These are phyloP conservation scores for Dynastes maya DNA, from an alignment of 2,888 invertebrate genomes.

Conservation along the genomic window DNA sequence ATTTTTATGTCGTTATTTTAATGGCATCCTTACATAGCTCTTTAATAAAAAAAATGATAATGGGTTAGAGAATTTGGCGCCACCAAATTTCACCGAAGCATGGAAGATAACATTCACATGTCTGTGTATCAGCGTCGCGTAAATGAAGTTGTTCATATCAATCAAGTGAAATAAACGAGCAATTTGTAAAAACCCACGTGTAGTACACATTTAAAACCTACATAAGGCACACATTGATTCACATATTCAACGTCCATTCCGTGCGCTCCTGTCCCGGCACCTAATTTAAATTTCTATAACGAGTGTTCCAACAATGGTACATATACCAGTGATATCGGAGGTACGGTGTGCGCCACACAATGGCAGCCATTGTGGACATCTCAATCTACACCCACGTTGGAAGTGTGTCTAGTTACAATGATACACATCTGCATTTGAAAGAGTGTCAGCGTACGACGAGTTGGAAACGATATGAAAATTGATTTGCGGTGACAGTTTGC, in stretches of 20 bases:
- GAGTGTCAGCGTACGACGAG: slow-evolving; percentile 65
- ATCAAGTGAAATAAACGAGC: slow-evolving; percentile 51
- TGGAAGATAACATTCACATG: neutral
- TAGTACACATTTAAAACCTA: slow-evolving; percentile 11
- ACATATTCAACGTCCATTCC: slow-evolving; percentile 33
- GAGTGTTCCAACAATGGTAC: slow-evolving; percentile 55
- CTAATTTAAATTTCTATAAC: slow-evolving; percentile 59
- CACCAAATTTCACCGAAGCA: too few relatives aligned
- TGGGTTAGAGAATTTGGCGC: too few relatives aligned
- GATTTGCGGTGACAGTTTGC: slow-evolving; percentile 59
- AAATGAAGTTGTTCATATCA: slow-evolving; percentile 48
- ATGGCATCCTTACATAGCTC: neutral
- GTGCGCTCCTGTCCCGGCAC: slow-evolving; percentile 44
- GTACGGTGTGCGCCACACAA: slow-evolving; percentile 55
- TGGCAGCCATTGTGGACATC: slow-evolving; percentile 58
- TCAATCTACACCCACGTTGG: slow-evolving; percentile 62
- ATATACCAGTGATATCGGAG: slow-evolving; percentile 56
- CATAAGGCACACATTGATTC: slow-evolving; percentile 18
- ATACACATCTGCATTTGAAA: slow-evolving; percentile 69
- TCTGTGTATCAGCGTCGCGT: neutral
- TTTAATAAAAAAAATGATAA: neutral
- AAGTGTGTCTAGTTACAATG: slow-evolving; percentile 65
- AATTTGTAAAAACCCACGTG: slow-evolving; percentile 52
- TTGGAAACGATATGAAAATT: slow-evolving; percentile 68
- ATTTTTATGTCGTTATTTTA: neutral